phyloP scores from a whole-genome alignment of 2,888 invertebrate species.

The Nomada fabriciana region DNA sequence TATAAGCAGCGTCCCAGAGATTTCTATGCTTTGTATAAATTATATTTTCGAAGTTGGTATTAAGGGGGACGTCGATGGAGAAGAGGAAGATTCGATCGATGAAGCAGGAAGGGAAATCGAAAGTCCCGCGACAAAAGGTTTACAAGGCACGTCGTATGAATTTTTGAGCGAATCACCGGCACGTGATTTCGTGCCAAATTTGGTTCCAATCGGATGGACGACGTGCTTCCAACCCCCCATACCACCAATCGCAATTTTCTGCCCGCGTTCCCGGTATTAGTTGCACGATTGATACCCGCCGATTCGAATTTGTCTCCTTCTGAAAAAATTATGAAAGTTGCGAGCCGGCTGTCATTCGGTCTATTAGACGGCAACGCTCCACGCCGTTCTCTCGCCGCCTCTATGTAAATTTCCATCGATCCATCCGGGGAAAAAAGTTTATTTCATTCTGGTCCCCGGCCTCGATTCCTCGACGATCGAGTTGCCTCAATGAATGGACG shows the following conservation, averaged over 20 bases:
- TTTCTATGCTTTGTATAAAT: conserved; percentile 7
- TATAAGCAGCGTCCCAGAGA: neutral
- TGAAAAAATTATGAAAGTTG: conserved; percentile 69
- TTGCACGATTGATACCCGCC: conserved; percentile 68
- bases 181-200: conserved; percentile 75
- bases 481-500: neutral
- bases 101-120: conserved; percentile 12
- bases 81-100: conserved; percentile 4
- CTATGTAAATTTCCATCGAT: conserved; percentile 63
- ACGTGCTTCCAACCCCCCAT: conserved; percentile 53
- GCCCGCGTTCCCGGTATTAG: conserved; percentile 64
- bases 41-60: neutral
- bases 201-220: conserved; percentile 69
- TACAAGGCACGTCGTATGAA: conserved; percentile 56
- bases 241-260: conserved; percentile 63
- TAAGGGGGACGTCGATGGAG: conserved; percentile 21
- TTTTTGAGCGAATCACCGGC: conserved; percentile 64
- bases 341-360: conserved; percentile 47
- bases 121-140: conserved; percentile 56
- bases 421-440: conserved; percentile 21
- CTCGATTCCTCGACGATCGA: neutral
- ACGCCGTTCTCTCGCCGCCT: conserved; percentile 38
- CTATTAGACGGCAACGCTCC: conserved; percentile 48
- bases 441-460: conserved; percentile 28
- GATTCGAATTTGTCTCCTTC: conserved; percentile 67